A percentile compares a stretch with the other conserved stretches of the same genome.
phyloP scores from a whole-genome alignment of 2,113 vertebrate genomes.

The Seriola aureovittata region DNA sequence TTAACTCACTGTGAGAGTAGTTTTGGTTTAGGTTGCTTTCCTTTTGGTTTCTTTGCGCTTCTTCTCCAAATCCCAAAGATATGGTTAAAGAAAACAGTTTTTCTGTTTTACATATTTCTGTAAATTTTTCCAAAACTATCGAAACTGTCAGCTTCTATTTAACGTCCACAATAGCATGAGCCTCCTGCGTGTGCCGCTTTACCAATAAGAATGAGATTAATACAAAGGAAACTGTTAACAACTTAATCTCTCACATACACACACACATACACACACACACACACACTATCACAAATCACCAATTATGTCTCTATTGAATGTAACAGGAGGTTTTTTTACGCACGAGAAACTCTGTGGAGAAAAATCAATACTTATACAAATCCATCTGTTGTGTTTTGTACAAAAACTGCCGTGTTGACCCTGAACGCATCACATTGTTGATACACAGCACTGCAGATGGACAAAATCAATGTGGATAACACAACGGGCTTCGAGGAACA shows the following conservation, averaged over 20 bases:
- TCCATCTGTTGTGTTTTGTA: constrained; percentile 23
- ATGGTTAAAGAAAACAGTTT: no score
- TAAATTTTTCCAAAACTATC: background rate
- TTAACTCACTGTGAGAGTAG: constrained; percentile 13
- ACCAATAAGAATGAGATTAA: constrained; percentile 31
- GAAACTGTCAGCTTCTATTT: no score
- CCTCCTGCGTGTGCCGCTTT: background rate
- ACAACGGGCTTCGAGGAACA: background rate
- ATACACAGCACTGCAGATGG: constrained; percentile 31
- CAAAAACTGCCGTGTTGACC: background rate
- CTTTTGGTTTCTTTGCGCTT: background rate
- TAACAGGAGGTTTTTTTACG: constrained; percentile 2
- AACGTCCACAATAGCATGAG: background rate
- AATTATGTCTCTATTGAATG: background rate
- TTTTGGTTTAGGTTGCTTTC: background rate
- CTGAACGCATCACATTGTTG: constrained; percentile 18
- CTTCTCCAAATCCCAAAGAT: background rate
- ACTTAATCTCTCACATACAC: constrained; percentile 7
- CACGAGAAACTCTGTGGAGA: constrained; percentile 26
- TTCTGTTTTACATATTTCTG: background rate
- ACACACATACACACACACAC: constrained; percentile 16
- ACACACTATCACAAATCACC: background rate
- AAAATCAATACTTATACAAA: constrained; percentile 59
- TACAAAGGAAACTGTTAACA: constrained; percentile 15
- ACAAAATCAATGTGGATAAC: constrained; percentile 47